Evolutionary conservation across 2,113 vertebrate species (phyloP), one percentile per base, ranked within the genome.

Genomic region (Melanocharis versteri): DNA sequence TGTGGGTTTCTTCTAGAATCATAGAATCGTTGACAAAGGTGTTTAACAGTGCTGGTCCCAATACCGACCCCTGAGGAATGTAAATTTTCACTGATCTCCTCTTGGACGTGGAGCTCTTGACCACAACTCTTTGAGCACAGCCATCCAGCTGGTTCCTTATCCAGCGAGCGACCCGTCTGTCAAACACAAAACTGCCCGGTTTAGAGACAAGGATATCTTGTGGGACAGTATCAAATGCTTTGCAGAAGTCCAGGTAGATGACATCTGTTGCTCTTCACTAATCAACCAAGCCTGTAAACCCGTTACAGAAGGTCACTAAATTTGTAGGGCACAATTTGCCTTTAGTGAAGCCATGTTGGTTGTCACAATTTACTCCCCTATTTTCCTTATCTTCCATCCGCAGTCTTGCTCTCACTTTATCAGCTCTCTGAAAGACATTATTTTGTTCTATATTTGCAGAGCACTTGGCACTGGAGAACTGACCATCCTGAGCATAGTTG

Each of bases 1-100:
- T 50, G 37, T 18, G 58, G 35, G 22, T 48, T 16, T 48, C 35
- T 35, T 83, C 40, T 42, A 42, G 40, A 76, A 33, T 20, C 26
- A 54, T 4, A 54, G 31, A 56, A 69, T 42, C 31, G 37, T 20
- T 62, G 35, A 58, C 16, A 20, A 35, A 80, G 11, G 31, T 21
- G 9, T 12, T 72, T 31, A 42, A 64, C 26, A 42, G 50, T 19
- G 17, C 31, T 58, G 10, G 22, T 66, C 37, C 18, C 53, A 37
- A 10, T 37, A 77, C 6, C 0, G 0, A 61, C 10, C 33, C 37
- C 44, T 5, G 6, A 66, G 51, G 39, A 82, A n/a, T 0, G 3
- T 54, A 40, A 54, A 68, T 33, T 30, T 1, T 20, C 47, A 69
- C 10, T 33, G 18, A 47, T 33, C 30, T 53, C 45, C 78, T 54